phyloP scores from a whole-genome alignment of 2,113 vertebrate species.

The Arothron firmamentum region DNA sequence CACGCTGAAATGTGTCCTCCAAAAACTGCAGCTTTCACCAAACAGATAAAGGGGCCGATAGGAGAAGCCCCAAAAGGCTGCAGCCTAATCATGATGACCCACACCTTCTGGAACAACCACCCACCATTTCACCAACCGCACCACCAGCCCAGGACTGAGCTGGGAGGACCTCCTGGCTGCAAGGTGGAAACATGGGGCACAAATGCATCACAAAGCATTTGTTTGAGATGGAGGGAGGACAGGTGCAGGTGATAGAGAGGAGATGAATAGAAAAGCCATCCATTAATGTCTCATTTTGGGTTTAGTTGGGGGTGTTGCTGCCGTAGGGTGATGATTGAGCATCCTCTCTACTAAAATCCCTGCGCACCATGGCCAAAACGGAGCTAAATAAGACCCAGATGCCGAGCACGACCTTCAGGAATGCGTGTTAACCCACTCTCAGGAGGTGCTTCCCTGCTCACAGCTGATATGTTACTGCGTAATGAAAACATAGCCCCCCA shows the following conservation, averaged over 20 bases:
- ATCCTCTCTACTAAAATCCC: no score
- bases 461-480: conserved; percentile 67
- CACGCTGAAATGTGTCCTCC: conserved; percentile 33
- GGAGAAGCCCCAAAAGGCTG: conserved; percentile 34
- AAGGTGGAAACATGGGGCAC: no score
- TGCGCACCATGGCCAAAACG: no score
- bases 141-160: conserved; percentile 15
- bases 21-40: conserved; percentile 25
- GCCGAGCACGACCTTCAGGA: conserved; percentile 46
- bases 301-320: no score
- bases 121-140: conserved; percentile 44
- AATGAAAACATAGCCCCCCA: conserved; percentile 74
- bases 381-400: conserved; percentile 8
- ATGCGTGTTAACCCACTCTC: conserved; percentile 43
- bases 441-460: conserved; percentile 55
- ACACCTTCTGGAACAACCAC: conserved; percentile 25
- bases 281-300: no score
- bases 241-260: not conserved
- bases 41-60: conserved; percentile 13
- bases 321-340: no score
- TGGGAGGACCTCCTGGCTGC: no score
- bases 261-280: not conserved
- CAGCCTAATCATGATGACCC: conserved; percentile 48
- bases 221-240: not conserved
- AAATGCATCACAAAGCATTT: no score